Evolutionary conservation across 2,797 vertebrate species (phyloP), one percentile per base, ranked within the genome.

Genomic region (Cichlasoma orientale): DNA sequence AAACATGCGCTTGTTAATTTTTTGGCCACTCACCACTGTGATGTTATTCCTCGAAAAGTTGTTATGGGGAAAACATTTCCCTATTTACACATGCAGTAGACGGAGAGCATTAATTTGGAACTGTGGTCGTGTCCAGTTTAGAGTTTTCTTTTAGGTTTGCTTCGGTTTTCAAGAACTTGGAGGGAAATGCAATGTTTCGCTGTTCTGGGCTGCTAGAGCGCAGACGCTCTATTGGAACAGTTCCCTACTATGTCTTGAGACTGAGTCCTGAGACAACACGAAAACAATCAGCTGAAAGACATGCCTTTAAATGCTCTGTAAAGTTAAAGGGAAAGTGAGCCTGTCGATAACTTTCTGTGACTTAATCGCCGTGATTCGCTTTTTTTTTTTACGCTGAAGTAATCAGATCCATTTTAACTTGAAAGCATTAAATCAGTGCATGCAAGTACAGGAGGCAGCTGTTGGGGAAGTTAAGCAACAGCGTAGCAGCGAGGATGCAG

Each of bases 221-320:
- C 38, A 44, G 18, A 27, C 8, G 38, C 16, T 73, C 56, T 44
- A 33, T 57, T 5, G 2, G 27, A 71, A 58, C 52, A 58, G 18
- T n/a, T 72, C 25, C 16, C 16, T n/a, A 47, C 21, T 29, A 19
- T 33, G 38, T 14, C 7, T 41, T 27, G 5, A 38, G 61, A 54
- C 47, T 2, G 23, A 31, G 54, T 55, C 8, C 47, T 55, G 25
- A 77, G 27, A 66, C 23, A 77, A 33, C 21, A 33, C 4, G 2
- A 36, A 76, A 68, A 59, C 18, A 72, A 47, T 59, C 11, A 38
- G 7, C 57, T 59, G 57, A 78, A 70, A 74, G 11, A 50, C 21
- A 1, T 14, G 52, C 41, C 11, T 53, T 44, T 19, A 58, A 75
- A 73, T 5, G 29, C 23, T 12, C 10, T 7, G 31, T 41, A 33